phyloP scores from a whole-genome alignment of 2,113 vertebrate genomes.

The Cnemophilus loriae region DNA sequence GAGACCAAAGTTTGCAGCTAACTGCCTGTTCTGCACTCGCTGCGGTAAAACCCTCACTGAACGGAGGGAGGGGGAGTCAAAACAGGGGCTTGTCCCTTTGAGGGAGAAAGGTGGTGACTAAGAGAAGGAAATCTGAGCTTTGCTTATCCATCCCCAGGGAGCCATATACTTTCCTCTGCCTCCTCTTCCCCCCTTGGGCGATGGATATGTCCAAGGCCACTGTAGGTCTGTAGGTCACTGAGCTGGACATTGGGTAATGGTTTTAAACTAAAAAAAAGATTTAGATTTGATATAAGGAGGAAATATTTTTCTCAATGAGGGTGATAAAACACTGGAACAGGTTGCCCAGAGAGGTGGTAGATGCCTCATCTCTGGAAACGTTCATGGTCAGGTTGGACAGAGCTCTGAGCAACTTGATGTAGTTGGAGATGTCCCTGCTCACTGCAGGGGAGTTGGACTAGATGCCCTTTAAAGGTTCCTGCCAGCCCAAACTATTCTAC shows the following conservation, averaged over 20 bases:
- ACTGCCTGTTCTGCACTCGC: background rate
- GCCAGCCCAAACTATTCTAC: background rate
- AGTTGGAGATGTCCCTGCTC: background rate
- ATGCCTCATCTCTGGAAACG: background rate
- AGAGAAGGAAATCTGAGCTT: background rate
- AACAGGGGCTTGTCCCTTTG: background rate
- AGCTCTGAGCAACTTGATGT: background rate
- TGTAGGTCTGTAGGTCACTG: accelerated
- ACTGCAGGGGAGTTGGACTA: background rate
- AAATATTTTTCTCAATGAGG: background rate
- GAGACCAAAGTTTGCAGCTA: slow-evolving; percentile 4
- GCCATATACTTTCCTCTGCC: background rate
- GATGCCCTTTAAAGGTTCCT: background rate
- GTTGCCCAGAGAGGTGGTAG: background rate
- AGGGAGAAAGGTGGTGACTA: background rate
- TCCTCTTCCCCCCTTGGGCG: background rate
- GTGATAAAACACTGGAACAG: background rate
- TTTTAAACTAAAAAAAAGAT: background rate
- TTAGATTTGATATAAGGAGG: background rate
- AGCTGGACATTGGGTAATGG: background rate
- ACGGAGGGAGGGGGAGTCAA: background rate
- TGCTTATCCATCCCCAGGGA: background rate
- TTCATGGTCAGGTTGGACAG: background rate
- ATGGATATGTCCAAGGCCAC: background rate
- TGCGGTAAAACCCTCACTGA: background rate